Evolutionary conservation across 2,797 vertebrate species (phyloP), one percentile per base, ranked within the genome.

Genomic region (Netta rufina): DNA sequence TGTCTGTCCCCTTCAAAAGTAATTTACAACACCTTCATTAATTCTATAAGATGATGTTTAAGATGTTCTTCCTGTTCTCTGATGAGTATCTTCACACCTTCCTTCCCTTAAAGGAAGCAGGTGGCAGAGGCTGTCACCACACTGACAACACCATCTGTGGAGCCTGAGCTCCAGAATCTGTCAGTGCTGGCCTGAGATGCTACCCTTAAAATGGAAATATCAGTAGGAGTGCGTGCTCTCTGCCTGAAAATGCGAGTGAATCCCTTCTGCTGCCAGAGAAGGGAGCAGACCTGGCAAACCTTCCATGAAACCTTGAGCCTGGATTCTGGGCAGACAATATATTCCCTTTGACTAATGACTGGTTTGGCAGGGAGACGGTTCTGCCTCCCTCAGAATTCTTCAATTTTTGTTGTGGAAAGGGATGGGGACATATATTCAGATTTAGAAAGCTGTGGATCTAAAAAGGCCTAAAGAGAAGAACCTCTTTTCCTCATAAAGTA

Each of bases 191-290:
- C 65, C 84, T 24, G 25, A 41, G 25, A 33, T 0, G 0, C 11
- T 43, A 38, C 15, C 6, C 22, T 66, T 62, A 25, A 41, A 56
- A 16, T 33, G 15, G 74, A 84, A 66, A 27, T 74, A 57, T 2
- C n/a, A 18, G n/a, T 6, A 56, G 20, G 7, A 87, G 4, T 0
- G 1, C 8, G 20, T 6, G 13, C 8, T 73, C 3, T 87, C 11
- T 73, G 17, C 30, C 19, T 70, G 28, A 19, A 12, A 0, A 0
- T 24, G 22, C 17, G 66, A 70, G 47, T 9, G 4, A 36, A 76
- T 54, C 14, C 38, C 53, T 58, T 62, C 57, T 77, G 19, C 11
- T 58, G 18, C 8, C 25, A 66, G 33, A 51, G 36, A 28, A 66
- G 28, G 22, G 1, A 72, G 11, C 6, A 65, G 39, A 57, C 39